Percentiles rank a stretch among this genome's conserved stretches.
Conservation (phyloP, 2,888 invertebrate genomes). For the Xestia sexstrigata region DNA sequence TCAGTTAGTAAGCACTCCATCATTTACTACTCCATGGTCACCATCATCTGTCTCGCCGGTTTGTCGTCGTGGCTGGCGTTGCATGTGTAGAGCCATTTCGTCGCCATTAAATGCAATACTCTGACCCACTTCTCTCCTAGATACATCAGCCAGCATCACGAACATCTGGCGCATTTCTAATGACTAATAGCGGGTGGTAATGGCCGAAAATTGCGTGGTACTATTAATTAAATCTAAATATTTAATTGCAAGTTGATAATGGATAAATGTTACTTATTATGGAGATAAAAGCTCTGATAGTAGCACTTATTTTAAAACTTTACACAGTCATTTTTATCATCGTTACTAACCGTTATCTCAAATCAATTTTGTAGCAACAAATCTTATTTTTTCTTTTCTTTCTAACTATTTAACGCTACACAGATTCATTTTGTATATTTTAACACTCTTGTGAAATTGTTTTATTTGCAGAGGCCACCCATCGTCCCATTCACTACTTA, state of each 20-base stretch:
- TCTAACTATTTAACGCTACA: neutral
- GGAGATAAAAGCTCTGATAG: neutral
- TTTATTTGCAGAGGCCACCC: constrained; percentile 24
- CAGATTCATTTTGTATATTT: neutral
- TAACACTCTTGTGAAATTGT: constrained; percentile 19
- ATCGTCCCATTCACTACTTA: constrained; percentile 36
- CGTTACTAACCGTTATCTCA: neutral
- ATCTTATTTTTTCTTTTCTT: neutral
- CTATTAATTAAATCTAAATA: constrained; percentile 44
- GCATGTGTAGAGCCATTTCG: constrained; percentile 65
- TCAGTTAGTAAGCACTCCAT: constrained; percentile 3
- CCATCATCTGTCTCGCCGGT: constrained; percentile 32
- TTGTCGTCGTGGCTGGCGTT: constrained; percentile 40
- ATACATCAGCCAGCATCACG: constrained; percentile 63
- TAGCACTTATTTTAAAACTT: neutral
- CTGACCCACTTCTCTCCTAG: constrained; percentile 68
- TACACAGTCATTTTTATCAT: constrained; percentile 9
- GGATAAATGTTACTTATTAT: neutral
- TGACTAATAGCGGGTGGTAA: constrained; percentile 44
- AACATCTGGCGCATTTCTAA: constrained; percentile 58
- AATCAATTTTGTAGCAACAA: constrained; percentile 4
- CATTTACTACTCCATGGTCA: constrained; percentile 19
- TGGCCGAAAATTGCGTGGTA: constrained; percentile 28
- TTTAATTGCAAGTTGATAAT: constrained; percentile 32
- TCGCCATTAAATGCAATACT: constrained; percentile 54